These are phyloP conservation scores for Drosophila nigricruria DNA, from an alignment of 2,888 invertebrate species.

Conservation along the genomic window DNA sequence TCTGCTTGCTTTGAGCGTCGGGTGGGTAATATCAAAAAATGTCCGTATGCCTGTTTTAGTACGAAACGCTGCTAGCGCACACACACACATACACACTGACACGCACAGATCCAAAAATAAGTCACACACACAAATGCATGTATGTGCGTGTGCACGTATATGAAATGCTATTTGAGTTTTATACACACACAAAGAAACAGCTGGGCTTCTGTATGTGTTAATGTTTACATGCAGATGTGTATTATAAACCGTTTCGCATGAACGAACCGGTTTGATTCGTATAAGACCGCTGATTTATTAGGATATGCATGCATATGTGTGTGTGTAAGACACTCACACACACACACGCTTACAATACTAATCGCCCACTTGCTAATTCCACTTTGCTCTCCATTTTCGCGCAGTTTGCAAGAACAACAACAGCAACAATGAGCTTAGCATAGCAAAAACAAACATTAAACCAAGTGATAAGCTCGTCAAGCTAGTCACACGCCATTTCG, in stretches of 20 bases:
- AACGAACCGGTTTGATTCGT: slow-evolving; percentile 40
- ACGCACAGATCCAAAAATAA: slow-evolving; percentile 11
- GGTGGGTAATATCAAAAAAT: slow-evolving; percentile 62
- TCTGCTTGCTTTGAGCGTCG: slow-evolving; percentile 62
- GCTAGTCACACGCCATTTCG: slow-evolving; percentile 48
- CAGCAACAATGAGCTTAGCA: slow-evolving; percentile 5
- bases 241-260: slow-evolving; percentile 35
- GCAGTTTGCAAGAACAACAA: slow-evolving; percentile 22
- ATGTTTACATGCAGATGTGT: slow-evolving; percentile 26
- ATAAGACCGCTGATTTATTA: slow-evolving; percentile 38
- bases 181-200: background rate
- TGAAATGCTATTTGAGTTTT: background rate
- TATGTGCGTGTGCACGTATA: background rate
- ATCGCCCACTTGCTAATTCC: slow-evolving; percentile 35
- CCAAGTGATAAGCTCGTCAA: slow-evolving; percentile 33
- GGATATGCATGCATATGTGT: slow-evolving; percentile 32
- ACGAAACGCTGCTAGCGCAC: slow-evolving; percentile 14
- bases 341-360: background rate
- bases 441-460: slow-evolving; percentile 10
- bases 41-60: slow-evolving; percentile 31
- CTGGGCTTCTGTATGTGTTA: background rate
- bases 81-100: slow-evolving; percentile 17
- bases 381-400: slow-evolving; percentile 19
- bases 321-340: slow-evolving; percentile 19
- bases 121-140: slow-evolving; percentile 8